Evolutionary conservation across 2,888 invertebrate genomes (phyloP).

Genomic region (Omphaloscelis lunosa): DNA sequence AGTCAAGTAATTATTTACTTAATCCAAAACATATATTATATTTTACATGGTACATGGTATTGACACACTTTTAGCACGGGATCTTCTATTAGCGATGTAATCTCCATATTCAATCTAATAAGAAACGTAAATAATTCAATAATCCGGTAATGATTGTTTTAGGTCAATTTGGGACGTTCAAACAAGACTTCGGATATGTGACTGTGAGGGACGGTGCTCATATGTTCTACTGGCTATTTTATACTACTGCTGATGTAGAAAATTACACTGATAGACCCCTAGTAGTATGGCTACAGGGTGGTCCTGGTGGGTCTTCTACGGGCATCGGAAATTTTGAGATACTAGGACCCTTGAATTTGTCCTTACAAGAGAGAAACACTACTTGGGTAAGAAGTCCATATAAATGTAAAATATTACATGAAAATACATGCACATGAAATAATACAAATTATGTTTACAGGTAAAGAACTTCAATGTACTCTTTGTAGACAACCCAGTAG

Average conservation of each 20-base stretch:
- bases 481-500: slow-evolving; percentile 97
- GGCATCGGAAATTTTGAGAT: slow-evolving; percentile 97
- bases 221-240: slow-evolving; percentile 97
- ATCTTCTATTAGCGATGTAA: slow-evolving; percentile 14
- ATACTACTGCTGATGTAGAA: slow-evolving; percentile 92
- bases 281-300: slow-evolving; percentile 97
- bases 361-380: slow-evolving; percentile 92
- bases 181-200: slow-evolving; percentile 94
- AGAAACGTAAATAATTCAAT: slow-evolving; percentile 22
- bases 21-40: slow-evolving; percentile 12
- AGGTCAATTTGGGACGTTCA: slow-evolving; percentile 90
- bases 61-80: slow-evolving; percentile 20
- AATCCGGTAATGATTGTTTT: slow-evolving; percentile 45
- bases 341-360: slow-evolving; percentile 93
- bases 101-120: slow-evolving; percentile 17
- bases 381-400: slow-evolving; percentile 92
- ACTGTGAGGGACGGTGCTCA: slow-evolving; percentile 93
- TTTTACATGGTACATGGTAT: slow-evolving; percentile 30
- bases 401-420: neutral
- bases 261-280: slow-evolving; percentile 93
- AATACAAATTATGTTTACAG: slow-evolving; percentile 78
- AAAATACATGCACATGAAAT: neutral
- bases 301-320: slow-evolving; percentile 95
- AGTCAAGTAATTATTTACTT: neutral
- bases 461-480: slow-evolving; percentile 95